A percentile compares a stretch with the other conserved stretches of the same genome.
These are phyloP conservation scores for Sebastes hubbsi DNA, from an alignment of 2,797 vertebrate species.

Conservation along the genomic window DNA sequence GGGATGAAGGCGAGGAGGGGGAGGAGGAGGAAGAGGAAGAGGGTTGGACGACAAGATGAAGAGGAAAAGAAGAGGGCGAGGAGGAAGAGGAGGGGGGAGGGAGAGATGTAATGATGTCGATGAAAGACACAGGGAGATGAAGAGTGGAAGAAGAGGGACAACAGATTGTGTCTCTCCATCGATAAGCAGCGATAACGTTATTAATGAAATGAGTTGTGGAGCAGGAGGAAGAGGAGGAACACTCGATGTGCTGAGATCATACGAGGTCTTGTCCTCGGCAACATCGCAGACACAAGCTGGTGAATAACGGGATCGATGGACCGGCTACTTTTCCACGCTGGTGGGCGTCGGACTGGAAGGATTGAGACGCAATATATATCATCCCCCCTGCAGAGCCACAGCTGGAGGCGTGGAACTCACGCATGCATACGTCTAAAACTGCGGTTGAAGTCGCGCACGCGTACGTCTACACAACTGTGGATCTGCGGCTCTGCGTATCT, in stretches of 20 bases:
- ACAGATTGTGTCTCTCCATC: background rate
- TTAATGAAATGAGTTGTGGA: slow-evolving; percentile 15
- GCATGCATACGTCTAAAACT: no score
- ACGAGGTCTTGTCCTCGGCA: background rate
- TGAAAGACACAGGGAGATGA: slow-evolving; percentile 33
- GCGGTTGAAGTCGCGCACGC: no score
- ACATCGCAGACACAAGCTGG: slow-evolving; percentile 14
- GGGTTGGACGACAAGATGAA: slow-evolving; percentile 38
- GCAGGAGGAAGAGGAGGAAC: background rate
- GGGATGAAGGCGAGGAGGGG: slow-evolving; percentile 21
- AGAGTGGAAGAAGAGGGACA: background rate
- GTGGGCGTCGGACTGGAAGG: slow-evolving; percentile 6
- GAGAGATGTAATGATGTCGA: slow-evolving; percentile 39
- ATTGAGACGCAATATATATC: background rate
- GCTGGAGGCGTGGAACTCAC: no score
- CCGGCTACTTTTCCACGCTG: background rate
- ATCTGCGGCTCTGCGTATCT: no score
- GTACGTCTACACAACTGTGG: no score
- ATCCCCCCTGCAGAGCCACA: no score
- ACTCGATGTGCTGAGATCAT: slow-evolving; percentile 22
- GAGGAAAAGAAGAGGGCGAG: slow-evolving; percentile 31
- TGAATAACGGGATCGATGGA: slow-evolving; percentile 17
- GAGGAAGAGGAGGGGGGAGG: slow-evolving; percentile 22
- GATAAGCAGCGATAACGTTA: background rate
- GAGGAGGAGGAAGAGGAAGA: slow-evolving; percentile 1